phyloP scores from a whole-genome alignment of 1,140 invertebrate species.

The Monochamus saltuarius region DNA sequence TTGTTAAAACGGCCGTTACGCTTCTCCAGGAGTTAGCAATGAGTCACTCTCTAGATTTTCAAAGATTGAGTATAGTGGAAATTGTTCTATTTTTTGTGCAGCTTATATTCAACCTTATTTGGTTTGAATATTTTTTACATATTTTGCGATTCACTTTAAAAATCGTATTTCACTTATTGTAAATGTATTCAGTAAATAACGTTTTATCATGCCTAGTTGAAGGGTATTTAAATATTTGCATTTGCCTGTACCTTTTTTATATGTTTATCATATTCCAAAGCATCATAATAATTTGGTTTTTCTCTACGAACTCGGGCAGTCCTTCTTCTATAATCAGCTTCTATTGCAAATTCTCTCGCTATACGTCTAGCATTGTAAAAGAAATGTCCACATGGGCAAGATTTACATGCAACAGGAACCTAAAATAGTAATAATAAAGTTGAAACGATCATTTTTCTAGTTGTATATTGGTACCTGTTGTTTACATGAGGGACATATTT shows the following conservation, averaged over 20 bases:
- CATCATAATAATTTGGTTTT: slow-evolving; percentile 82
- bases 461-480: background rate
- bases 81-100: no score
- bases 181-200: no score
- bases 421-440: slow-evolving; percentile 45
- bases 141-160: no score
- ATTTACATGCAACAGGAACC: slow-evolving; percentile 79
- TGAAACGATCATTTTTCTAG: background rate
- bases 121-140: no score
- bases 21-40: no score
- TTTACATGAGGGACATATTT: slow-evolving; percentile 14
- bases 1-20: no score
- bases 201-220: no score
- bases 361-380: slow-evolving; percentile 71
- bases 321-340: slow-evolving; percentile 59
- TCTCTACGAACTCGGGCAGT: slow-evolving; percentile 74
- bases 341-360: slow-evolving; percentile 49
- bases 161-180: no score
- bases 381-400: slow-evolving; percentile 75
- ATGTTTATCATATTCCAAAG: slow-evolving; percentile 73
- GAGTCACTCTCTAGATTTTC: no score
- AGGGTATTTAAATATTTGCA: no score
- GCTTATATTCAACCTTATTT: no score
- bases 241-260: slow-evolving; percentile 56
- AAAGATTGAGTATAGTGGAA: no score